Evolutionary conservation across 1,140 invertebrate species (phyloP).

Genomic region (Stenopsyche tienmushanensis): DNA sequence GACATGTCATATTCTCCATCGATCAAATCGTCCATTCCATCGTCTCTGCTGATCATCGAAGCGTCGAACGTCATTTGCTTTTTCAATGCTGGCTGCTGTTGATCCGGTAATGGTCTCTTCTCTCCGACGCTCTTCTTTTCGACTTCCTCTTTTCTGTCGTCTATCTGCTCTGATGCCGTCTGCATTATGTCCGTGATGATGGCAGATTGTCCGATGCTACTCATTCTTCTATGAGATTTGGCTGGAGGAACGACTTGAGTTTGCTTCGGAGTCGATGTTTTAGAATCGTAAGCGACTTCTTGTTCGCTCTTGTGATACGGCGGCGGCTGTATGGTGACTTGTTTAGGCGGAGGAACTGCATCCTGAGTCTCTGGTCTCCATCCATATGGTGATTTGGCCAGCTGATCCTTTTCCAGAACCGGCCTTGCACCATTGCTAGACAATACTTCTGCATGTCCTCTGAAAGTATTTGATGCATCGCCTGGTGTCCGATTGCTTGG

Average conservation of each 20-base stretch:
- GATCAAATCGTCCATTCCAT: slow-evolving; percentile 46
- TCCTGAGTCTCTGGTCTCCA: slow-evolving; percentile 50
- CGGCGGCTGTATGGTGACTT: slow-evolving; percentile 43
- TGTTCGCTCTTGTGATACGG: slow-evolving; percentile 44
- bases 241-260: slow-evolving; percentile 44
- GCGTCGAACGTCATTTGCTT: slow-evolving; percentile 30
- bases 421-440: slow-evolving; percentile 41
- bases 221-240: slow-evolving; percentile 48
- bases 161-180: slow-evolving; percentile 2
- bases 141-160: neutral
- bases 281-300: slow-evolving; percentile 47
- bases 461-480: slow-evolving; percentile 16
- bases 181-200: slow-evolving; percentile 47
- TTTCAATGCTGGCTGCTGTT: slow-evolving; percentile 15
- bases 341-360: slow-evolving; percentile 39
- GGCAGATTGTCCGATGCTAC: slow-evolving; percentile 47
- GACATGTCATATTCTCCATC: slow-evolving; percentile 51
- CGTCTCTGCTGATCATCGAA: slow-evolving; percentile 48
- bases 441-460: slow-evolving; percentile 39
- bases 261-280: slow-evolving; percentile 47
- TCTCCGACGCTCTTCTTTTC: slow-evolving; percentile 15
- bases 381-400: slow-evolving; percentile 54
- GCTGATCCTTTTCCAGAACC: slow-evolving; percentile 55
- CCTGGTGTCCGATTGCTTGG: neutral
- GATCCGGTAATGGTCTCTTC: slow-evolving; percentile 12